Conservation (phyloP, 2,797 vertebrate species). For the Apodemus agrarius region DNA sequence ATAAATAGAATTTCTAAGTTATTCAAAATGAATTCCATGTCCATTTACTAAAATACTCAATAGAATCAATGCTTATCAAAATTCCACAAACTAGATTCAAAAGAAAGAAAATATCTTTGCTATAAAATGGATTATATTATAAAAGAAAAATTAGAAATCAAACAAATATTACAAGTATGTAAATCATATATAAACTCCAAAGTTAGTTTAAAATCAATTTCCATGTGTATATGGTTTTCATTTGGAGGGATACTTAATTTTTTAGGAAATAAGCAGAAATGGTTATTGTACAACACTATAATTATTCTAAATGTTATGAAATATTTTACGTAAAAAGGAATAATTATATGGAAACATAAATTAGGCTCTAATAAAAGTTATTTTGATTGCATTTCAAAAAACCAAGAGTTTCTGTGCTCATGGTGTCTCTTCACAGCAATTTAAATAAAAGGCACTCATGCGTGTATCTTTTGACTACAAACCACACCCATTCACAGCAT, state of each 20-base stretch:
- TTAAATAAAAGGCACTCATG: neutral
- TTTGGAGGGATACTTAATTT: neutral
- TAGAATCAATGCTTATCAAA: neutral
- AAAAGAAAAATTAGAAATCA: conserved; percentile 39
- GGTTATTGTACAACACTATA: neutral
- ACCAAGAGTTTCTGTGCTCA: neutral
- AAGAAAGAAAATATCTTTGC: neutral
- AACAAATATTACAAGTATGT: neutral
- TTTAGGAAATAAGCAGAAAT: conserved; percentile 12
- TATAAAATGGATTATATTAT: neutral
- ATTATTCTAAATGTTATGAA: neutral
- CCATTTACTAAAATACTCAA: neutral
- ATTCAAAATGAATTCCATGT: neutral
- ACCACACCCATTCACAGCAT: neutral
- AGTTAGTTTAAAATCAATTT: conserved; percentile 33
- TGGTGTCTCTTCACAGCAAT: neutral
- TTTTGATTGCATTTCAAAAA: too few relatives aligned
- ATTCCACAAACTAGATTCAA: neutral
- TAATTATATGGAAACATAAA: too few relatives aligned
- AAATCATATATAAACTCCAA: neutral
- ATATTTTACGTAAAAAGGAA: neutral
- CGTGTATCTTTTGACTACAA: neutral
- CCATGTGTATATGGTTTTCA: neutral
- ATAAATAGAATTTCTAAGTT: conserved; percentile 5
- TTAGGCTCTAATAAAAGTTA: too few relatives aligned